These are phyloP conservation scores for Papilio demoleus DNA, from an alignment of 2,888 invertebrate species.

Conservation along the genomic window DNA sequence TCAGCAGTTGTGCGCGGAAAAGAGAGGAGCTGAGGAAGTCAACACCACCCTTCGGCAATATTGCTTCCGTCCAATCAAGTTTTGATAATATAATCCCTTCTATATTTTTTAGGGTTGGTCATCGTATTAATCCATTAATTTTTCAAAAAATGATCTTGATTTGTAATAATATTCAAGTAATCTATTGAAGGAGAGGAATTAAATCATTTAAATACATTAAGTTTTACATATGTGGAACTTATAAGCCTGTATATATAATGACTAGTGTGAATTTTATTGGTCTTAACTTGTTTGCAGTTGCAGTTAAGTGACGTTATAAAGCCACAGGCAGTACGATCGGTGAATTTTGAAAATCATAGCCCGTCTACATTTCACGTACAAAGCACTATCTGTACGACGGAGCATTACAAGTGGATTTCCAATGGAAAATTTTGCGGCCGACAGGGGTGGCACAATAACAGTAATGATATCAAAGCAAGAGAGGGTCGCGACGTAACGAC, in stretches of 20 bases:
- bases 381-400: constrained; percentile 39
- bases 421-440: constrained; percentile 54
- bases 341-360: constrained; percentile 24
- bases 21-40: constrained; percentile 68
- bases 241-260: too few species aligned
- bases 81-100: constrained; percentile 19
- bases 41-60: constrained; percentile 45
- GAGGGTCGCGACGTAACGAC: constrained; percentile 57
- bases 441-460: constrained; percentile 67
- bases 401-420: constrained; percentile 56
- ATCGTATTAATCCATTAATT: constrained; percentile 4
- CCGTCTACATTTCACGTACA: constrained; percentile 34
- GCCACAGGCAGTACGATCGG: not conserved
- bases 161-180: not conserved
- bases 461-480: constrained; percentile 72
- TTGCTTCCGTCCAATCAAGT: constrained; percentile 34
- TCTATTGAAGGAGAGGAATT: not conserved
- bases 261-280: not conserved
- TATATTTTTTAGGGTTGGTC: constrained; percentile 7
- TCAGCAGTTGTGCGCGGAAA: constrained; percentile 53
- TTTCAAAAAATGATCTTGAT: too few species aligned
- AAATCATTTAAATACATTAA: not conserved
- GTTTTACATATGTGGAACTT: not conserved
- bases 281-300: not conserved
- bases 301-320: not conserved